These are phyloP conservation scores for Cisticola juncidis DNA, from an alignment of 2,113 vertebrate species.

Conservation along the genomic window DNA sequence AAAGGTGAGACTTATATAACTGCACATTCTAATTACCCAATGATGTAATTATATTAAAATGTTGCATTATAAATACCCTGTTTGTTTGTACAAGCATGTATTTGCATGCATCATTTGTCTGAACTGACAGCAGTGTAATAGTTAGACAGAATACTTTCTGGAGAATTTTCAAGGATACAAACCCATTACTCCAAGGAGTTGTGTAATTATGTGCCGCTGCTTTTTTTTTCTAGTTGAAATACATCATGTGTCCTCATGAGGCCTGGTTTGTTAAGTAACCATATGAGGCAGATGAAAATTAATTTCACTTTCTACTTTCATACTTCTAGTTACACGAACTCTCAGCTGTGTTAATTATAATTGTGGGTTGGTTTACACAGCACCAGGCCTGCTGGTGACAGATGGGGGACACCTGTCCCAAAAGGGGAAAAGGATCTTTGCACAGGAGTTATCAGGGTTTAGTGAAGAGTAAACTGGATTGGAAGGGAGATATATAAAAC, in stretches of 20 bases:
- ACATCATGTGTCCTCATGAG: constrained; percentile 16
- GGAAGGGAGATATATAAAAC: neutral
- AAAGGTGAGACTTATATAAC: constrained; percentile 21
- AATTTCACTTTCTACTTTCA: constrained; percentile 41
- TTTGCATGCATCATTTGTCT: constrained; percentile 57
- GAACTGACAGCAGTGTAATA: constrained; percentile 38
- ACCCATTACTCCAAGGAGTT: constrained; percentile 5
- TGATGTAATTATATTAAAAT: constrained; percentile 59
- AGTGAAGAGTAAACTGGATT: neutral
- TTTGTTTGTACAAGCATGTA: constrained; percentile 48
- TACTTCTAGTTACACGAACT: constrained; percentile 9
- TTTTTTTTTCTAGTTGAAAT: constrained; percentile 47
- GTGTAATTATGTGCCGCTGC: constrained; percentile 3
- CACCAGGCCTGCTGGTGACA: neutral
- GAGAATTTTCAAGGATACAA: constrained; percentile 36
- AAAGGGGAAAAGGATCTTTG: neutral
- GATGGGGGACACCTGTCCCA: neutral
- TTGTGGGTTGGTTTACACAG: neutral
- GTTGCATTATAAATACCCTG: constrained; percentile 25
- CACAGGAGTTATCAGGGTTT: neutral
- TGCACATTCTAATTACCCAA: constrained; percentile 19
- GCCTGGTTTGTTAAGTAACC: constrained; percentile 10
- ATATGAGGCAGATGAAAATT: constrained; percentile 43
- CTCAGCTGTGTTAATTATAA: constrained; percentile 35
- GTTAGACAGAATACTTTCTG: constrained; percentile 18